A percentile compares a stretch with the other conserved stretches of the same genome.
Conservation (phyloP, 1,140 invertebrate genomes). For the Brachionus rubens region DNA sequence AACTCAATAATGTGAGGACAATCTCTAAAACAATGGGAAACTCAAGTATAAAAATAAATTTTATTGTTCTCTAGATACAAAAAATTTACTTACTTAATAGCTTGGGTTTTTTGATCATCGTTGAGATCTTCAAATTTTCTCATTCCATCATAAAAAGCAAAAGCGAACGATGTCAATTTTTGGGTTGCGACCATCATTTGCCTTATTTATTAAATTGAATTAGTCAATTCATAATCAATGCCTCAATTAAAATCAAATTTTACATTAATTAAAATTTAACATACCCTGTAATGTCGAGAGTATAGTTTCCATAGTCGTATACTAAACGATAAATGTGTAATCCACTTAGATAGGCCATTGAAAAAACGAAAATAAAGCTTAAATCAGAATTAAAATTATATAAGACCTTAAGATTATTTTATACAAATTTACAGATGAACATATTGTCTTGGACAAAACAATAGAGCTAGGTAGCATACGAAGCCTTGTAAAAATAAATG, state of each 20-base stretch:
- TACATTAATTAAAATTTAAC: not conserved
- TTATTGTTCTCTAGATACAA: too few species aligned
- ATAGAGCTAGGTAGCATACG: conserved; percentile 52
- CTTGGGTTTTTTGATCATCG: conserved; percentile 14
- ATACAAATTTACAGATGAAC: not conserved
- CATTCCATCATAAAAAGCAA: conserved; percentile 80
- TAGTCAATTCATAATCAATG: too few species aligned
- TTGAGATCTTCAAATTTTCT: conserved; percentile 15
- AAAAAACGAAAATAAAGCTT: conserved; percentile 51
- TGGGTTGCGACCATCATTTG: conserved; percentile 95
- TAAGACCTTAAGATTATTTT: not conserved
- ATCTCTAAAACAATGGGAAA: not conserved
- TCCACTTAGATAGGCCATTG: conserved; percentile 77
- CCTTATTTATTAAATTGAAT: too few species aligned
- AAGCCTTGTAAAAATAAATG: conserved; percentile 52
- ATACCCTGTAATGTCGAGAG: conserved; percentile 84
- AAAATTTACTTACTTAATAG: not conserved
- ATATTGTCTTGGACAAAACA: conserved; percentile 47
- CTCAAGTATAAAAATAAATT: too few species aligned
- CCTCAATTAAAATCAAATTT: too few species aligned
- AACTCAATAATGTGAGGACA: conserved; percentile 46
- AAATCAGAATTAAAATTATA: conserved; percentile 47
- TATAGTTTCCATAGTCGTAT: conserved; percentile 80
- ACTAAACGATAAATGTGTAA: conserved; percentile 80
- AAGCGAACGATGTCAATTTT: conserved; percentile 86